Conservation (phyloP, 2,888 invertebrate species). For the Tipula confusa region DNA sequence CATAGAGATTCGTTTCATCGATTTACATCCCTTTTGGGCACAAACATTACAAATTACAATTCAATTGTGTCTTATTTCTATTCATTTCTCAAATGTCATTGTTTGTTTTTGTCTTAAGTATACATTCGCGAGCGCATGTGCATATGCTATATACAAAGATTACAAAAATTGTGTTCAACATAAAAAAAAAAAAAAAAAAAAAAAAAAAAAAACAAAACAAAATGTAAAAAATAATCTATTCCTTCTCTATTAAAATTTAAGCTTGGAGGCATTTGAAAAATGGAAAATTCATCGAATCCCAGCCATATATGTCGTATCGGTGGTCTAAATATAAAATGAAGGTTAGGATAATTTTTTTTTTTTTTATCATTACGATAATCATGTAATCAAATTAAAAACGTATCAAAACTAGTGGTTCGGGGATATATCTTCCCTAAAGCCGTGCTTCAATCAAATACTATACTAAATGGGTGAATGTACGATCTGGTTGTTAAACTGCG, state of each 20-base stretch:
- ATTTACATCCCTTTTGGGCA: neutral
- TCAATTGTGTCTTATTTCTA: neutral
- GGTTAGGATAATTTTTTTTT: no score
- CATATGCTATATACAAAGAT: no score
- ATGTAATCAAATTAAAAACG: no score
- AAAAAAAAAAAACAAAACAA: no score
- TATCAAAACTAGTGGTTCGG: neutral
- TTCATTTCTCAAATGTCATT: neutral
- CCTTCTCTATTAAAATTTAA: neutral
- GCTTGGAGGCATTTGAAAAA: neutral
- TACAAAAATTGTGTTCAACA: no score
- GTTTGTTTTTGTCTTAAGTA: neutral
- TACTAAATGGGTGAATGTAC: neutral
- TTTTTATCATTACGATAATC: no score
- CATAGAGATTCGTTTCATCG: neutral
- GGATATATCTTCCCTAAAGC: neutral
- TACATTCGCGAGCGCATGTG: neutral
- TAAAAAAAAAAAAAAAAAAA: neutral
- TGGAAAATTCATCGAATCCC: neutral
- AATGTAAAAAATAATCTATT: neutral
- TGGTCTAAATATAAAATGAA: neutral
- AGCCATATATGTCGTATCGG: neutral
- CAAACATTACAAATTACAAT: neutral
- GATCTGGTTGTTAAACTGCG: neutral
- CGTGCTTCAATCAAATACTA: neutral